Evolutionary conservation across 2,113 vertebrate genomes (phyloP).

Genomic region (Falcunculus frontatus): DNA sequence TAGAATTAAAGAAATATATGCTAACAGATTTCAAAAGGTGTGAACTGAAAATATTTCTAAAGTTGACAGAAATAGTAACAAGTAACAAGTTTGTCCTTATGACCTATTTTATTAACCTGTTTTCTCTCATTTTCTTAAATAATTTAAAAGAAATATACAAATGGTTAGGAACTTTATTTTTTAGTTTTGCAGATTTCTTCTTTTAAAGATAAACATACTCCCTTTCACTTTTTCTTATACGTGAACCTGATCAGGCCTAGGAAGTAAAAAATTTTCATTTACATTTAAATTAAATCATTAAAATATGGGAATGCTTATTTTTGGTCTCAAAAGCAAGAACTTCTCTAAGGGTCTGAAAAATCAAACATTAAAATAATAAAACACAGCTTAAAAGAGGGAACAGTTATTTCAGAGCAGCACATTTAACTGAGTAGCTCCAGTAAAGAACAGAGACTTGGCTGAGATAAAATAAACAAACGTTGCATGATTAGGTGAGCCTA

Average conservation of each 20-base stretch:
- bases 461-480: constrained; percentile 21
- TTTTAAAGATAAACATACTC: neutral
- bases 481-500: neutral
- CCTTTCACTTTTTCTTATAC: neutral
- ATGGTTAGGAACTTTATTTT: neutral
- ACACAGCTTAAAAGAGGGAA: neutral
- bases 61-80: neutral
- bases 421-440: neutral
- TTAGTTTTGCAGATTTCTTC: neutral
- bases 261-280: constrained; percentile 5
- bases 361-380: neutral
- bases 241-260: neutral
- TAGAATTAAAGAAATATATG: neutral
- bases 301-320: neutral
- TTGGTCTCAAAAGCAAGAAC: neutral
- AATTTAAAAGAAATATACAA: neutral
- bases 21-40: neutral
- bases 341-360: neutral
- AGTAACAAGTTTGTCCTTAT: neutral
- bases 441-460: neutral
- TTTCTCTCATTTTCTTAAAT: neutral
- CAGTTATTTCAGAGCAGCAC: neutral
- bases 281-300: constrained; percentile 37
- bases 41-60: neutral
- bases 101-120: neutral